Evolutionary conservation across 2,113 vertebrate genomes (phyloP).

Genomic region (Daboia siamensis): DNA sequence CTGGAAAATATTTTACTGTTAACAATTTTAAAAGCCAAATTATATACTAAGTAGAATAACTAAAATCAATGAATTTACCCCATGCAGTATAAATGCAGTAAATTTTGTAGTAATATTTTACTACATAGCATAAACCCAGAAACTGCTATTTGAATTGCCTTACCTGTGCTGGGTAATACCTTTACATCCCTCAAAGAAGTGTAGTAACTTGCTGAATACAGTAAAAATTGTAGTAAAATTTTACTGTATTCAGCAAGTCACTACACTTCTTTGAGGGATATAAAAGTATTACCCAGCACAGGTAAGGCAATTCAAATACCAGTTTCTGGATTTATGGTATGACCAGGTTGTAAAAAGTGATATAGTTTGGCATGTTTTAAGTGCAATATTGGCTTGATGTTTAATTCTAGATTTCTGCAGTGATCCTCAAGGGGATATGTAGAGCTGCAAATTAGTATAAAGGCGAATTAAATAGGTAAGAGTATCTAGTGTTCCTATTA

Average conservation of each 20-base stretch:
- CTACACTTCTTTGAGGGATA: not conserved
- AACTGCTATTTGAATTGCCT: not conserved
- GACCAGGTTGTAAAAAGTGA: not conserved
- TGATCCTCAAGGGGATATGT: not conserved
- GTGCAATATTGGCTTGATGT: not conserved
- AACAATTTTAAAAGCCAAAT: not conserved
- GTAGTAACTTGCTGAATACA: not conserved
- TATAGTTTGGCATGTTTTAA: not conserved
- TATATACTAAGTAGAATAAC: not conserved
- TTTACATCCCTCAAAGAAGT: not conserved
- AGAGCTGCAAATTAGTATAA: slow-evolving; percentile 16
- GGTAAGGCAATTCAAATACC: not conserved
- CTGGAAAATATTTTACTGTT: not conserved
- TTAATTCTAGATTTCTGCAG: not conserved
- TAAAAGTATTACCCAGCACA: accelerated
- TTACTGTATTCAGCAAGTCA: not conserved
- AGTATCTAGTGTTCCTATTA: slow-evolving; percentile 6
- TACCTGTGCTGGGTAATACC: not conserved
- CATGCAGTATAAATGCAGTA: not conserved
- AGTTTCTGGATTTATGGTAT: not conserved
- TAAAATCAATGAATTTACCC: not conserved
- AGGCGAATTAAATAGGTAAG: slow-evolving; percentile 15
- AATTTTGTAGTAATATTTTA: not conserved
- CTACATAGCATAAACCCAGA: not conserved
- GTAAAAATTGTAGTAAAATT: not conserved